These are phyloP conservation scores for Spea multiplicata DNA, from an alignment of 2,113 vertebrate species.

Conservation along the genomic window DNA sequence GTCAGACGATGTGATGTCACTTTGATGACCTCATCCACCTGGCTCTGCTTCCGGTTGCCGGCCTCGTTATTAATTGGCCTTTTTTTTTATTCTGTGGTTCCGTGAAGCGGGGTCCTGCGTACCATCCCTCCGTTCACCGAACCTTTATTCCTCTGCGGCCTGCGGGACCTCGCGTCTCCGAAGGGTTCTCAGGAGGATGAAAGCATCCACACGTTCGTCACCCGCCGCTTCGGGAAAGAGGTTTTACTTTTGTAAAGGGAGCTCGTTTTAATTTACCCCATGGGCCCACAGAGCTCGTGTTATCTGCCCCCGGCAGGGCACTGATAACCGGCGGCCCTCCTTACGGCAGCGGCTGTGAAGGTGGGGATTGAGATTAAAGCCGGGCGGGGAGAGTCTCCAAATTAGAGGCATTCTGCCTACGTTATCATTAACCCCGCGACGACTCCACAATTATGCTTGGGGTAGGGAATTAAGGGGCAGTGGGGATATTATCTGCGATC, in stretches of 20 bases:
- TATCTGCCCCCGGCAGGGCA: background rate
- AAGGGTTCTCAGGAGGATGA: conserved; percentile 71
- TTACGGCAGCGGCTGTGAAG: too few species aligned
- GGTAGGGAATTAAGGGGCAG: background rate
- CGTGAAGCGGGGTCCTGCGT: conserved; percentile 66
- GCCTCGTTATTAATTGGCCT: background rate
- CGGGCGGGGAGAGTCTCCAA: too few species aligned
- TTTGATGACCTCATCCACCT: background rate
- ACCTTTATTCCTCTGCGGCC: conserved; percentile 70
- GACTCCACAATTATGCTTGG: background rate
- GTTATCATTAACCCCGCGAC: too few species aligned
- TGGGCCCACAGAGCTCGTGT: background rate
- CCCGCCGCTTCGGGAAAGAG: conserved; percentile 80
- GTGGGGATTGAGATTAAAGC: too few species aligned
- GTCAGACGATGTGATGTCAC: background rate
- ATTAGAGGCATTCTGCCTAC: too few species aligned
- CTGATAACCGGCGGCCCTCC: too few species aligned
- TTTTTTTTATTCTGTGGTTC: background rate
- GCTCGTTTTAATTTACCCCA: too few species aligned
- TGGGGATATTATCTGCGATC: too few species aligned
- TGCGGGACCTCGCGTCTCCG: conserved; percentile 69
- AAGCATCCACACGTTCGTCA: conserved; percentile 75
- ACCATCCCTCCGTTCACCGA: conserved; percentile 79
- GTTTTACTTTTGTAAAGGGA: conserved; percentile 55
- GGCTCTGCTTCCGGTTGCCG: background rate